These are phyloP conservation scores for Onychostoma macrolepis DNA, from an alignment of 2,113 vertebrate genomes.

Conservation along the genomic window DNA sequence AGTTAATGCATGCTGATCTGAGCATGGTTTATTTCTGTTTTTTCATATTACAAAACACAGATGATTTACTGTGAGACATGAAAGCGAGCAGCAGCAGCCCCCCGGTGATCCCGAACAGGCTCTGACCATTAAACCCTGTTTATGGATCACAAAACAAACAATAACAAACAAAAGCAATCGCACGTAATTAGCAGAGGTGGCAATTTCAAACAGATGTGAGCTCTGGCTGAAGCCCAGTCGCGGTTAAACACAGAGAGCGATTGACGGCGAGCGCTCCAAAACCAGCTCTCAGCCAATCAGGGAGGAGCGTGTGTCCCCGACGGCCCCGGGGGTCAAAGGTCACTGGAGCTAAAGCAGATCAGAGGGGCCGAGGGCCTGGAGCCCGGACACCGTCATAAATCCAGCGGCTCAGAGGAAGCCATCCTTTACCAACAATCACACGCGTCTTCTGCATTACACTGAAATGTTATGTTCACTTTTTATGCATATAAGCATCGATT, in stretches of 20 bases:
- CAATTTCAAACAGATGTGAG: conserved; percentile 67
- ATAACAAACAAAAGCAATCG: conserved; percentile 58
- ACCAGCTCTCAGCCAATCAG: conserved; percentile 49
- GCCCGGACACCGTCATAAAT: conserved; percentile 64
- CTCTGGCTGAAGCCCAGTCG: conserved; percentile 40
- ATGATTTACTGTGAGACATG: conserved; percentile 23
- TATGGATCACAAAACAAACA: conserved; percentile 59
- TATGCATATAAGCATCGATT: not conserved
- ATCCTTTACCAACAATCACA: conserved; percentile 63
- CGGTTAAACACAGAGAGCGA: conserved; percentile 56
- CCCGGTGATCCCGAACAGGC: conserved; percentile 26
- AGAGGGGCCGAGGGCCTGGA: conserved; percentile 51
- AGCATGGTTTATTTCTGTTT: conserved; percentile 3
- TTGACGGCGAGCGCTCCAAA: conserved; percentile 38
- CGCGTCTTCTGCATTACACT: not conserved
- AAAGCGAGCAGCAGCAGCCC: conserved; percentile 15
- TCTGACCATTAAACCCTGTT: conserved; percentile 49
- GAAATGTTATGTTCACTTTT: not conserved
- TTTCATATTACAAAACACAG: not conserved
- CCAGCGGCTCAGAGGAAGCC: conserved; percentile 60
- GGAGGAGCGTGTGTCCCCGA: conserved; percentile 50
- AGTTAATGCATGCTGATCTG: not conserved
- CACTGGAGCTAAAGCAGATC: conserved; percentile 61
- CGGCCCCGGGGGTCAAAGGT: conserved; percentile 62
- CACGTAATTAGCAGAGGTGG: conserved; percentile 61